phyloP scores from a whole-genome alignment of 2,888 invertebrate genomes.

The Philereme vetulata region DNA sequence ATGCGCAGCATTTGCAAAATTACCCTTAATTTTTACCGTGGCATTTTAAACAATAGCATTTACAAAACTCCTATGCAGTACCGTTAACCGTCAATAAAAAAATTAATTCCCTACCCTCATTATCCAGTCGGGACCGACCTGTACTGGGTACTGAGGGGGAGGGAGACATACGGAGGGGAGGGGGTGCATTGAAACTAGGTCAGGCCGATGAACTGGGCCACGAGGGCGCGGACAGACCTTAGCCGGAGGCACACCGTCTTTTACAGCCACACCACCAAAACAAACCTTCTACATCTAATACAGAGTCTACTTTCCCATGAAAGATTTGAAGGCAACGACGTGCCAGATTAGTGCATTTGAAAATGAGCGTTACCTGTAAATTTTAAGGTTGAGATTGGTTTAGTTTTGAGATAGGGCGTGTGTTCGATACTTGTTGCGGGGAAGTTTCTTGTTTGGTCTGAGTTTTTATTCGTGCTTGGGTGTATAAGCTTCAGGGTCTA shows the following conservation, averaged over 20 bases:
- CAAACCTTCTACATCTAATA: slow-evolving; percentile 20
- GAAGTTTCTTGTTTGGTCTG: slow-evolving; percentile 27
- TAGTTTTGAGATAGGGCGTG: slow-evolving; percentile 26
- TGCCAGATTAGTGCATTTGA: slow-evolving; percentile 16
- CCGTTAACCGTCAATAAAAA: slow-evolving; percentile 42
- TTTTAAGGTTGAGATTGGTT: slow-evolving; percentile 27
- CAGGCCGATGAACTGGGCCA: slow-evolving; percentile 63
- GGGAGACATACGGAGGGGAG: slow-evolving; percentile 22
- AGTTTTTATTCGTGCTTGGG: slow-evolving; percentile 32
- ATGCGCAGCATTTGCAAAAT: slow-evolving; percentile 12
- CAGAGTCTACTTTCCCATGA: slow-evolving; percentile 17
- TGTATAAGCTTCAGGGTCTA: slow-evolving; percentile 17
- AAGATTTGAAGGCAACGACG: slow-evolving; percentile 1
- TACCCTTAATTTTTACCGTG: slow-evolving; percentile 11
- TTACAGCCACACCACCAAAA: slow-evolving; percentile 22
- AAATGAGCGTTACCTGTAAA: slow-evolving; percentile 26
- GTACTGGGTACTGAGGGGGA: slow-evolving; percentile 23
- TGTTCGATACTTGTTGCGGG: slow-evolving; percentile 39
- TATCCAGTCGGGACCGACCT: slow-evolving; percentile 40
- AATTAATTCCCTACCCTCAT: slow-evolving; percentile 40
- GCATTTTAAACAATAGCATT: slow-evolving; percentile 27
- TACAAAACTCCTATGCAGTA: slow-evolving; percentile 34
- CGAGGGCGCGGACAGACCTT: slow-evolving; percentile 44
- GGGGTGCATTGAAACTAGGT: slow-evolving; percentile 47
- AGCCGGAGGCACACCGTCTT: slow-evolving; percentile 26